Evolutionary conservation across 2,797 vertebrate genomes (phyloP), one percentile per base, ranked within the genome.

Genomic region (Mormyrus hasselquistii): DNA sequence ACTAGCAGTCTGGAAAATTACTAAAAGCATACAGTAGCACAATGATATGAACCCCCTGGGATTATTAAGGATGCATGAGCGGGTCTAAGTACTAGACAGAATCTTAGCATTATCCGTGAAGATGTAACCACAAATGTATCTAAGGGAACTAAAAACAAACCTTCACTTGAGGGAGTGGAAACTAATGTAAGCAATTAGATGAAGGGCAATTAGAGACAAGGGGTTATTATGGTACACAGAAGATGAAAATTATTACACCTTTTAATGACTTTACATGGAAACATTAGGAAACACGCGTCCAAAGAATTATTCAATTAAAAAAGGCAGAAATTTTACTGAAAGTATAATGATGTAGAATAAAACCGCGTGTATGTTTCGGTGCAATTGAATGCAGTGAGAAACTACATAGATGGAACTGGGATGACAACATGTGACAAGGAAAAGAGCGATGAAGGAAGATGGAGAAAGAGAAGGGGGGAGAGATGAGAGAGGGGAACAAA

Each of bases 361-460:
- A n/a, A 16, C 38, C 79, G 25, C 4, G 41, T 41, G 49, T 69
- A 69, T 69, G 73, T 55, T 57, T 86, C n/a, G 22, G 57, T 22
- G 22, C 10, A 25, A 3, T 47, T 49, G 1, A 49, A 84, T 29
- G 55, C 29, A 88, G 79, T 83, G 25, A 85, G 84, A 76, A 88
- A 79, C 22, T 87, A 53, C 53, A 69, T 52, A 53, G 50, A 83
- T 19, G 50, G 62, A 65, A 65, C 86, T 90, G 83, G 62, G 82
- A 90, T 88, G 87, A 62, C 41, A 88, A 87, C 87, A 49, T 6
- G 83, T 38, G 62, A 79, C 53, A 76, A 88, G 16, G 62, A 83
- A 84, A 69, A 44, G 38, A 41, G 34, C 59, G 89, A 4, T 59
- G 47, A 4, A 22, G 83, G 44, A 88, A 69, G 1, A 14, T 0